A percentile compares a stretch with the other conserved stretches of the same genome.
These are phyloP conservation scores for Molossus molossus DNA, from an alignment of 2,797 vertebrate genomes.

Conservation along the genomic window DNA sequence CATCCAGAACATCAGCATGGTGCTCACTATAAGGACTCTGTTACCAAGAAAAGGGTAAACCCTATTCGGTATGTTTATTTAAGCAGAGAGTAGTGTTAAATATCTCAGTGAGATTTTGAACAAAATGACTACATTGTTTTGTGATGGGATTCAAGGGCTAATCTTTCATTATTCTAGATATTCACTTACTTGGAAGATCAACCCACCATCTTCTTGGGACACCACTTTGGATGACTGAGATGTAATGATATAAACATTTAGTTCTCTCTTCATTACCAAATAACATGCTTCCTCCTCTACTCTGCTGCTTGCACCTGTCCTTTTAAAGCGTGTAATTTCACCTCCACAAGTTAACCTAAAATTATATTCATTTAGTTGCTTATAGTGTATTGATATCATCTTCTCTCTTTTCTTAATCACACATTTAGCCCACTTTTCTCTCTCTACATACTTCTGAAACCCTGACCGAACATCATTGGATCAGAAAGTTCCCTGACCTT, in stretches of 20 bases:
- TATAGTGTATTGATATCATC: neutral
- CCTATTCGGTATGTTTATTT: neutral
- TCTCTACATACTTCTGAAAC: neutral
- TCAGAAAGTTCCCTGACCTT: slow-evolving; percentile 15
- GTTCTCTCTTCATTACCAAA: slow-evolving; percentile 6
- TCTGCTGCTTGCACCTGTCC: neutral
- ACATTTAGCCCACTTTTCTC: neutral
- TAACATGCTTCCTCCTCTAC: neutral
- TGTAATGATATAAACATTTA: neutral
- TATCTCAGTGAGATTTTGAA: neutral
- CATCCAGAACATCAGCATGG: neutral
- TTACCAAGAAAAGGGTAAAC: slow-evolving; percentile 28
- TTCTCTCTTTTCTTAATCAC: neutral
- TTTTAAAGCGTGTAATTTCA: slow-evolving; percentile 13
- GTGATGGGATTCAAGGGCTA: neutral
- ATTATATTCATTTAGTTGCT: slow-evolving; percentile 48
- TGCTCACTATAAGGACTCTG: neutral
- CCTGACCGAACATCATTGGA: neutral
- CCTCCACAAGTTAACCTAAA: neutral
- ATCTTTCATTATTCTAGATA: neutral
- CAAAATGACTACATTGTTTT: slow-evolving; percentile 32
- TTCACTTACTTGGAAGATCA: slow-evolving; percentile 33
- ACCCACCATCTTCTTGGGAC: neutral
- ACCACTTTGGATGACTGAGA: neutral
- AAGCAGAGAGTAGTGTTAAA: neutral